These are phyloP conservation scores for Pomacea maculata DNA, from an alignment of 1,140 invertebrate species.

Conservation along the genomic window DNA sequence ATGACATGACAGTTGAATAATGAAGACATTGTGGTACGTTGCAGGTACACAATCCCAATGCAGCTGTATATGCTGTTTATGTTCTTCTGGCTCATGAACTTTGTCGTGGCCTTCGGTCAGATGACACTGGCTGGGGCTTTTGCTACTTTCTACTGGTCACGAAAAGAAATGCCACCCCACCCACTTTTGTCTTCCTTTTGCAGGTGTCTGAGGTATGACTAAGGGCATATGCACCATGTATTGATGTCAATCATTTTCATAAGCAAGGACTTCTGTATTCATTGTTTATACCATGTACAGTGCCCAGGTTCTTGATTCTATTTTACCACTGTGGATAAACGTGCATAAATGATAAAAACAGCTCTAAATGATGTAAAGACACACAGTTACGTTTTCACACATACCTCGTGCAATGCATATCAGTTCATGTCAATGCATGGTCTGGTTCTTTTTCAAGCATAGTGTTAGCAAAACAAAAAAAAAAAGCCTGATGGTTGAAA, in stretches of 20 bases:
- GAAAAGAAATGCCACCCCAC: constrained; percentile 82
- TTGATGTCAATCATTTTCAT: neutral
- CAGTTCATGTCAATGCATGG: no score
- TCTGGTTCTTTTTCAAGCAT: no score
- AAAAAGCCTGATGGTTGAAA: no score
- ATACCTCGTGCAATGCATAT: no score
- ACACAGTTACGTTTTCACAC: no score
- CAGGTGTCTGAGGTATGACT: constrained; percentile 74
- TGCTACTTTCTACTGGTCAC: constrained; percentile 95
- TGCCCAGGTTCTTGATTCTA: no score
- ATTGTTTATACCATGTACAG: no score
- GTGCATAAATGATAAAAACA: no score
- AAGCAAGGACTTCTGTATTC: no score
- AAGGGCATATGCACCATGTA: neutral
- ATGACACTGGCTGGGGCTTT: constrained; percentile 86
- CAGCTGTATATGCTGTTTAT: constrained; percentile 85
- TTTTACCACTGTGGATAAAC: no score
- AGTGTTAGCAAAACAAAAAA: no score
- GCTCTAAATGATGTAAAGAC: no score
- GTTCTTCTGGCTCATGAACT: constrained; percentile 90
- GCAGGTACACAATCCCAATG: constrained; percentile 59
- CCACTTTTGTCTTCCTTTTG: constrained; percentile 77
- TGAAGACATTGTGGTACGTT: constrained; percentile 18
- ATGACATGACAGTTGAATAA: neutral
- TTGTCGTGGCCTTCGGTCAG: constrained; percentile 87